A percentile compares a stretch with the other conserved stretches of the same genome.
Evolutionary conservation across 2,888 invertebrate genomes (phyloP).

Genomic region (Lamellibrachia satsuma): DNA sequence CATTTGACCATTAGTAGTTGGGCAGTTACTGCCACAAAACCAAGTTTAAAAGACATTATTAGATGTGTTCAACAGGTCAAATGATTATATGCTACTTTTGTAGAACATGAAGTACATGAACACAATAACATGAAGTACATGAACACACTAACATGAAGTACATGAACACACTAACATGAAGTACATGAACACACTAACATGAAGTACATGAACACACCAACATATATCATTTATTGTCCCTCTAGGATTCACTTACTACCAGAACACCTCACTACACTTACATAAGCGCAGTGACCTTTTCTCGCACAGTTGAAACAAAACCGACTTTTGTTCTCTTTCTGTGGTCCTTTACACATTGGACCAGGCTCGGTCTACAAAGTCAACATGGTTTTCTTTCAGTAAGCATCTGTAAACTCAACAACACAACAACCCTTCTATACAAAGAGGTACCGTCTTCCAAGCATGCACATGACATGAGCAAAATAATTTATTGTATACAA

Average conservation of each 20-base stretch:
- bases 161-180: too few relatives aligned
- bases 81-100: too few relatives aligned
- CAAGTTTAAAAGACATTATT: too few relatives aligned
- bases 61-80: too few relatives aligned
- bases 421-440: background rate
- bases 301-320: slow-evolving; percentile 8
- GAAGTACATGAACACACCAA: background rate
- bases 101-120: too few relatives aligned
- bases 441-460: background rate
- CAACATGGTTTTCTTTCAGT: background rate
- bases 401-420: background rate
- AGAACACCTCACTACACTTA: background rate
- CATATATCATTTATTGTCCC: background rate
- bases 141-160: too few relatives aligned
- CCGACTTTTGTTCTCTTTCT: background rate
- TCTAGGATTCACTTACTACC: background rate
- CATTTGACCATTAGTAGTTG: background rate
- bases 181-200: background rate
- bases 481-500: too few relatives aligned
- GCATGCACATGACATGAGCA: background rate
- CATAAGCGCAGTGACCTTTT: slow-evolving; percentile 17
- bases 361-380: background rate
- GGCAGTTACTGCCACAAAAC: too few relatives aligned
- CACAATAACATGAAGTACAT: too few relatives aligned
- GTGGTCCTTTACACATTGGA: background rate